These are phyloP conservation scores for Salpingus planirostris DNA, from an alignment of 2,888 invertebrate species.

Conservation along the genomic window DNA sequence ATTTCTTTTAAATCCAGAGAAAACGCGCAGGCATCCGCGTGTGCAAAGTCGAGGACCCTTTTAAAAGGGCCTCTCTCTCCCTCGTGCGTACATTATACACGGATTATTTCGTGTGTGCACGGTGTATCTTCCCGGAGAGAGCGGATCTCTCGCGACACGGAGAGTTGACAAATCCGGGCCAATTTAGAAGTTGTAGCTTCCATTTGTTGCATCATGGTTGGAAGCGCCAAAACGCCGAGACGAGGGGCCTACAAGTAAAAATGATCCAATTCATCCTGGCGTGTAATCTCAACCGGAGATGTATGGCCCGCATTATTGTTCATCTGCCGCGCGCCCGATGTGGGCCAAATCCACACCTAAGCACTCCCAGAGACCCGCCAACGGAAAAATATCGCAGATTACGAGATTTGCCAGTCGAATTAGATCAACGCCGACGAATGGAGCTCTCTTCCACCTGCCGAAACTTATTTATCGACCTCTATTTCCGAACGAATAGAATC, in stretches of 20 bases:
- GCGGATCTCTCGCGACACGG: too few relatives aligned
- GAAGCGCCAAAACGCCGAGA: slow-evolving; percentile 11
- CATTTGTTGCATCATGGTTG: slow-evolving; percentile 15
- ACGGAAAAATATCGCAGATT: neutral
- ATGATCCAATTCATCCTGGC: slow-evolving; percentile 18
- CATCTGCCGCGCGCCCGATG: slow-evolving; percentile 16
- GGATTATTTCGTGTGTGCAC: too few relatives aligned
- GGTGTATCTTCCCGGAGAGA: too few relatives aligned
- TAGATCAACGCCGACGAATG: neutral
- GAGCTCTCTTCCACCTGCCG: too few relatives aligned
- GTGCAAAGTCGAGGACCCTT: too few relatives aligned
- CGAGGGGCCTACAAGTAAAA: slow-evolving; percentile 17
- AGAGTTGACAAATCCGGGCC: slow-evolving; percentile 15
- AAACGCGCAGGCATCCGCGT: too few relatives aligned
- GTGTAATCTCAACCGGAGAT: slow-evolving; percentile 18
- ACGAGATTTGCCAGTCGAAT: neutral
- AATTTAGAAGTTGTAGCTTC: slow-evolving; percentile 17
- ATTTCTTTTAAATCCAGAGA: too few relatives aligned
- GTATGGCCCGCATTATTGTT: slow-evolving; percentile 18
- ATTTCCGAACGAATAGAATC: too few relatives aligned
- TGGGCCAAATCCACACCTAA: slow-evolving; percentile 17
- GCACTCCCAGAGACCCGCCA: slow-evolving; percentile 3
- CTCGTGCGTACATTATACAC: too few relatives aligned
- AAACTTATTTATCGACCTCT: too few relatives aligned
- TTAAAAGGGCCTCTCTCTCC: too few relatives aligned